phyloP scores from a whole-genome alignment of 2,888 invertebrate genomes.

The Ptychoptera albimana region DNA sequence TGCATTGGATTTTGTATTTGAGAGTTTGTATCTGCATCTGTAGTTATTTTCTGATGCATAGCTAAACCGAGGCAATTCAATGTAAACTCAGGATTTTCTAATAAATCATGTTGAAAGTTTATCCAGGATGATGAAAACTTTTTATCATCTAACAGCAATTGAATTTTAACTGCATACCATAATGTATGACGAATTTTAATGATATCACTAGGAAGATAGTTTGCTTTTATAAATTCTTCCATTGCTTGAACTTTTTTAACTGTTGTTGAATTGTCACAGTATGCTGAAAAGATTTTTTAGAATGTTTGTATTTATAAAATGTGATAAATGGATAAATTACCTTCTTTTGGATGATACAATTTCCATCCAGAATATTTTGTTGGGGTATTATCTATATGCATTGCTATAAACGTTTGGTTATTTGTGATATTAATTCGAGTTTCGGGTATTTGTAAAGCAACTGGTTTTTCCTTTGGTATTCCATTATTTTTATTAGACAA shows the following conservation, averaged over 20 bases:
- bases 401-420: conserved; percentile 29
- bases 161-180: conserved; percentile 35
- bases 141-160: conserved; percentile 36
- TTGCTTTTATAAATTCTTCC: conserved; percentile 34
- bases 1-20: conserved; percentile 31
- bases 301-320: no score
- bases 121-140: conserved; percentile 44
- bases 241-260: conserved; percentile 35
- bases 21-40: conserved; percentile 28
- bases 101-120: conserved; percentile 46
- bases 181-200: conserved; percentile 13
- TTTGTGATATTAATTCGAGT: conserved; percentile 19
- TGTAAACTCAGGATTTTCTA: conserved; percentile 46
- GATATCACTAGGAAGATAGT: conserved; percentile 16
- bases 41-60: conserved; percentile 50
- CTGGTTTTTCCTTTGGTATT: background rate
- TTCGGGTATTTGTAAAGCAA: background rate
- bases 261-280: conserved; percentile 31
- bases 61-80: conserved; percentile 59
- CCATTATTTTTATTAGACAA: background rate
- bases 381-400: conserved; percentile 18
- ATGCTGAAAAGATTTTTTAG: conserved; percentile 28
- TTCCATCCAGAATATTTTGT: conserved; percentile 53
- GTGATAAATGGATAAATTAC: no score
- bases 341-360: conserved; percentile 59